phyloP scores from a whole-genome alignment of 2,113 vertebrate genomes.

The Rhipidura dahli region DNA sequence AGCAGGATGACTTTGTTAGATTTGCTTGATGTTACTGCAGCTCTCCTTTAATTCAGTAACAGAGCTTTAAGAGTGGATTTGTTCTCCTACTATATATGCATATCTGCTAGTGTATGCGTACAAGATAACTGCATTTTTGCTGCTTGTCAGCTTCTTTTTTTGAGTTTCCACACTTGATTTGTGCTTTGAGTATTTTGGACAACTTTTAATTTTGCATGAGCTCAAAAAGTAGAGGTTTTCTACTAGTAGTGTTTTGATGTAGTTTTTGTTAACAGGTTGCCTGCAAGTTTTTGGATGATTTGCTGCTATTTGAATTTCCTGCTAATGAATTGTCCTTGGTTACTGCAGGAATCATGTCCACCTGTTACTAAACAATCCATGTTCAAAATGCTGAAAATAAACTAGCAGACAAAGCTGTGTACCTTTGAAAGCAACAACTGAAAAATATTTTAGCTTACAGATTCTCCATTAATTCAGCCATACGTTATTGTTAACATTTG shows the following conservation, averaged over 20 bases:
- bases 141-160: not conserved
- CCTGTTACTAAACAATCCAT: not conserved
- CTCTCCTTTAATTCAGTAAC: not conserved
- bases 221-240: not conserved
- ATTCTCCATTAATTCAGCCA: not conserved
- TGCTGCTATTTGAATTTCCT: not conserved
- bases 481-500: not conserved
- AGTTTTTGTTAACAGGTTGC: not conserved
- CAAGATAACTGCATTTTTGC: not conserved
- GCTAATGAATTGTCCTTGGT: not conserved
- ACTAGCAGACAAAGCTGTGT: conserved; percentile 13
- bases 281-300: not conserved
- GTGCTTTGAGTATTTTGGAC: not conserved
- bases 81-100: not conserved
- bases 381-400: not conserved
- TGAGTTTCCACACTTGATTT: not conserved
- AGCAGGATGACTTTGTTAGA: not conserved
- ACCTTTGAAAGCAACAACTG: not conserved
- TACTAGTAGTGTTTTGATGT: conserved; percentile 8
- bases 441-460: not conserved
- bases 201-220: not conserved
- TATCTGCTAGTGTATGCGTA: not conserved
- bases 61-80: not conserved
- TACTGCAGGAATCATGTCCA: not conserved
- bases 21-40: not conserved